Conservation (phyloP, 2,888 invertebrate genomes). For the Tetranychus piercei region DNA sequence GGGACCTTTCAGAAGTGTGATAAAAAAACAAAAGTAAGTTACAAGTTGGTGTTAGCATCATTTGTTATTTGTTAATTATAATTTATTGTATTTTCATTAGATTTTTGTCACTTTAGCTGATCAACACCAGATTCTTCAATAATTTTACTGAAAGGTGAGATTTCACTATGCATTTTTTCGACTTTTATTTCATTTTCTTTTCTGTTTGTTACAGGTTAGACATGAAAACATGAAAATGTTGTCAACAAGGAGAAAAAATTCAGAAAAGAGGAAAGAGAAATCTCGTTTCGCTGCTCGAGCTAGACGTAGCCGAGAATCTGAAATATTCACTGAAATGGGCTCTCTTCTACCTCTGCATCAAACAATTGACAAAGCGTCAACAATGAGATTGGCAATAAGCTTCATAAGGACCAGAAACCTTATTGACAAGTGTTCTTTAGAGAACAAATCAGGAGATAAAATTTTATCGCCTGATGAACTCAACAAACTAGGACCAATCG, state of each 20-base stretch:
- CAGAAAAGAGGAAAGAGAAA: conserved; percentile 53
- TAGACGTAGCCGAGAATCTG: conserved; percentile 85
- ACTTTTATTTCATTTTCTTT: too few species aligned
- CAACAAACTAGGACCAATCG: not conserved
- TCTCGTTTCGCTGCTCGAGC: conserved; percentile 91
- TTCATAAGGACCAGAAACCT: conserved; percentile 1
- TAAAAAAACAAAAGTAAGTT: too few species aligned
- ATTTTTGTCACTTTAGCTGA: too few species aligned
- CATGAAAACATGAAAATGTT: not conserved
- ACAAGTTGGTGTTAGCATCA: too few species aligned
- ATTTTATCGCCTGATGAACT: not conserved
- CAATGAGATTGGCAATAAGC: conserved; percentile 76
- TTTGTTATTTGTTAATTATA: too few species aligned
- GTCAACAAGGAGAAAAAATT: conserved; percentile 9
- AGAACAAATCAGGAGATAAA: not conserved
- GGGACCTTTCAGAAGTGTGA: too few species aligned
- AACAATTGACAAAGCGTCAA: conserved; percentile 89
- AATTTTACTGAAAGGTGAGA: too few species aligned
- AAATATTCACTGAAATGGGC: conserved; percentile 79
- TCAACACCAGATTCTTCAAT: too few species aligned
- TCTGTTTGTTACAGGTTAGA: not conserved
- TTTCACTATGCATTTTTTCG: too few species aligned
- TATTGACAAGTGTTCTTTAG: not conserved
- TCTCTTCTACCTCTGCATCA: conserved; percentile 79
- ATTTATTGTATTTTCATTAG: too few species aligned